These are phyloP conservation scores for Sebastes vulpes DNA, from an alignment of 2,797 vertebrate genomes.

Conservation along the genomic window DNA sequence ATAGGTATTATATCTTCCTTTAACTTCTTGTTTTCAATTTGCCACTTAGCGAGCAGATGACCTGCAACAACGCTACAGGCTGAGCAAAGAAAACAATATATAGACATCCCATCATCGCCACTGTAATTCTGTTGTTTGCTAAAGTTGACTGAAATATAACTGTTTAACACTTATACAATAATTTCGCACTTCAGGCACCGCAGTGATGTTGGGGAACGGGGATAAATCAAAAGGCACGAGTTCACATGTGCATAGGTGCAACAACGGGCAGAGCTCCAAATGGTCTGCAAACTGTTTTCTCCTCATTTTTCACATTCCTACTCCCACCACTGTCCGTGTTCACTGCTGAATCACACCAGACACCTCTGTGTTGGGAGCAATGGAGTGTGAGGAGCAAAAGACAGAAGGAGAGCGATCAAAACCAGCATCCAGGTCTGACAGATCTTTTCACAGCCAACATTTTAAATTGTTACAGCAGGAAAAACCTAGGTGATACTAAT, in stretches of 20 bases:
- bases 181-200: background rate
- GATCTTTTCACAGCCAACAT: background rate
- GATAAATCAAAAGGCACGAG: background rate
- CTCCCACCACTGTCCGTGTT: slow-evolving; percentile 4
- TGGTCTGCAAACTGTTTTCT: slow-evolving; percentile 18
- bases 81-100: background rate
- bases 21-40: background rate
- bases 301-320: slow-evolving; percentile 31
- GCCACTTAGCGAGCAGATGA: background rate
- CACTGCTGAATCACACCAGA: background rate
- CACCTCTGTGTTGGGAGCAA: background rate
- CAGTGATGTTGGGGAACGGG: background rate
- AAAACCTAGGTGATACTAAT: background rate
- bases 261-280: slow-evolving; percentile 40
- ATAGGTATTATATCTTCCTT: background rate
- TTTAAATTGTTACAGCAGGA: background rate
- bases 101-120: background rate
- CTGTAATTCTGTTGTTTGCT: background rate
- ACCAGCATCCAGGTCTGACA: background rate
- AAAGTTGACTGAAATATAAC: background rate
- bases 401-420: background rate
- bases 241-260: slow-evolving; percentile 45
- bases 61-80: background rate
- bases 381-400: background rate
- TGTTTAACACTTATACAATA: background rate